phyloP scores from a whole-genome alignment of 2,888 invertebrate species.

The Noctua janthe region DNA sequence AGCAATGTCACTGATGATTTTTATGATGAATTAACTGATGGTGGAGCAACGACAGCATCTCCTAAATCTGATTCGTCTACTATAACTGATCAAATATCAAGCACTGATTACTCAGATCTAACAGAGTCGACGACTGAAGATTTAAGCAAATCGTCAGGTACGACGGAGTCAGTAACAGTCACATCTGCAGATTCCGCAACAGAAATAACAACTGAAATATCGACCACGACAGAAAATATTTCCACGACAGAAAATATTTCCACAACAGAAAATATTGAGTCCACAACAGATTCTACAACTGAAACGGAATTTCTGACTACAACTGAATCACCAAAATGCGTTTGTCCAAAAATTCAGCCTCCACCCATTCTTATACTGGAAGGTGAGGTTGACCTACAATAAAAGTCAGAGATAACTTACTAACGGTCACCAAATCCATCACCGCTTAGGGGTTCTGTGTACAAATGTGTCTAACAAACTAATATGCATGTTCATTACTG shows the following conservation, averaged over 20 bases:
- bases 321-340: constrained; percentile 77
- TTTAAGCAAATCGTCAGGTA: constrained; percentile 52
- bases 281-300: constrained; percentile 74
- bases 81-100: constrained; percentile 41
- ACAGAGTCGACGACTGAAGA: constrained; percentile 53
- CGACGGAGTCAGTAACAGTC: constrained; percentile 44
- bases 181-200: constrained; percentile 59
- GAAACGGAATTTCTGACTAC: constrained; percentile 73
- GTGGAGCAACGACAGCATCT: constrained; percentile 66
- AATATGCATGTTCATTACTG: constrained; percentile 78
- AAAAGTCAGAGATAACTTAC: constrained; percentile 83
- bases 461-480: constrained; percentile 79
- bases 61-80: constrained; percentile 46
- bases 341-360: constrained; percentile 87
- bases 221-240: constrained; percentile 46
- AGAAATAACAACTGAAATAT: constrained; percentile 63
- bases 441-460: constrained; percentile 73
- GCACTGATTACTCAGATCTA: constrained; percentile 63
- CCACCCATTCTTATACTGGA: constrained; percentile 95
- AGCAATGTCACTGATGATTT: constrained; percentile 80
- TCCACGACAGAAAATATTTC: constrained; percentile 63
- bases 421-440: constrained; percentile 83
- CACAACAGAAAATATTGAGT: constrained; percentile 66
- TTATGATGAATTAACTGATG: constrained; percentile 82
- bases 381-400: constrained; percentile 92